These are phyloP conservation scores for Oophaga pumilio DNA, from an alignment of 2,113 vertebrate genomes.

Conservation along the genomic window DNA sequence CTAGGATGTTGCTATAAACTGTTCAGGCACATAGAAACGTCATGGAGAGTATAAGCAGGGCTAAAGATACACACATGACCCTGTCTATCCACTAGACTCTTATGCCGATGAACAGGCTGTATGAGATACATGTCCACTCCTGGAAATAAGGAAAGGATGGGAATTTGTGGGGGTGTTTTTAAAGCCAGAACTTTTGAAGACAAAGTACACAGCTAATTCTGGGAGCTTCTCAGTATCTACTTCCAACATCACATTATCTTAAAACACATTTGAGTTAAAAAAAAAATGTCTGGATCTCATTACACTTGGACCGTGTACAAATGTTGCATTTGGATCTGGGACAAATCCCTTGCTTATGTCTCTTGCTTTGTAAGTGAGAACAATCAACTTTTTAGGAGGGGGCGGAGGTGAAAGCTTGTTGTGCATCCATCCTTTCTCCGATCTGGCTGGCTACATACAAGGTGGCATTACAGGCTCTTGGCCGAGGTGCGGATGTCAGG, in stretches of 20 bases:
- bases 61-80: too few species aligned
- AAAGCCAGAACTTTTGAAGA: neutral
- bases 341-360: constrained; percentile 50
- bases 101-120: too few species aligned
- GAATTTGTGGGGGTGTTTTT: neutral
- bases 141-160: neutral
- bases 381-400: constrained; percentile 40
- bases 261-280: constrained; percentile 5
- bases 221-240: constrained; percentile 33
- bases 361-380: constrained; percentile 47
- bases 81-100: too few species aligned
- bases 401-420: constrained; percentile 1
- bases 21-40: too few species aligned
- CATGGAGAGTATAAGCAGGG: too few species aligned
- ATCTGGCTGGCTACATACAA: neutral
- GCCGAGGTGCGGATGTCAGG: constrained; percentile 7
- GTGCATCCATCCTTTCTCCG: constrained; percentile 21
- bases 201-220: neutral
- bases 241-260: constrained; percentile 40
- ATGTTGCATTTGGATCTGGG: constrained; percentile 42
- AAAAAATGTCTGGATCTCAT: constrained; percentile 41
- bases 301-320: constrained; percentile 44
- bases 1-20: too few species aligned
- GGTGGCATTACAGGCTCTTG: constrained; percentile 36
- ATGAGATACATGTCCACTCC: too few species aligned